These are phyloP conservation scores for Rhinoderma darwinii DNA, from an alignment of 2,113 vertebrate species.

Conservation along the genomic window DNA sequence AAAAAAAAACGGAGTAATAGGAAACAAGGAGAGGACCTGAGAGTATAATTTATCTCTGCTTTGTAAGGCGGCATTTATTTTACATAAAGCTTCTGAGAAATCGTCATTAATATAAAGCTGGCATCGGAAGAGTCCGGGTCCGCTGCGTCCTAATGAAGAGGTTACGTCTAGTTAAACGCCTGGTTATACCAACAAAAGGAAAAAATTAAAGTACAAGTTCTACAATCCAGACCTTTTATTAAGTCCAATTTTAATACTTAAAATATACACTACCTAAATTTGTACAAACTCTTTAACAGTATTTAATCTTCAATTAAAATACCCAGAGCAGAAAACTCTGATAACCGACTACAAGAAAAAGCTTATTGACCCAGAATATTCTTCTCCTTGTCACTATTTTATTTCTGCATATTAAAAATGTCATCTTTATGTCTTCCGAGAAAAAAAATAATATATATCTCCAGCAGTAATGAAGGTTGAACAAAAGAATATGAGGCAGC, in stretches of 20 bases:
- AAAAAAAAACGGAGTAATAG: neutral
- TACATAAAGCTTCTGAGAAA: conserved; percentile 25
- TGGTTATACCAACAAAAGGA: conserved; percentile 61
- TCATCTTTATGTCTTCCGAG: conserved; percentile 74
- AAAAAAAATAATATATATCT: conserved; percentile 65
- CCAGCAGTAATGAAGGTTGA: conserved; percentile 74
- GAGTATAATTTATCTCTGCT: conserved; percentile 12
- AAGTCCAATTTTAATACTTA: conserved; percentile 66
- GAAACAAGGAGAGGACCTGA: neutral
- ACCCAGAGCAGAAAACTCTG: conserved; percentile 78
- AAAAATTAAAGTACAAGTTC: conserved; percentile 68
- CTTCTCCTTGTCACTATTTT: conserved; percentile 72
- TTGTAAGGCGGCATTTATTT: conserved; percentile 12
- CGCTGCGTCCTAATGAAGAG: conserved; percentile 64
- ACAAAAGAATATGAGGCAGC: conserved; percentile 73
- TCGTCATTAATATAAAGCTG: conserved; percentile 42
- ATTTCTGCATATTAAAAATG: conserved; percentile 79
- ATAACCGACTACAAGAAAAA: conserved; percentile 79
- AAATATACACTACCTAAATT: conserved; percentile 69
- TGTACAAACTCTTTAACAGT: conserved; percentile 75
- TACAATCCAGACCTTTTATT: conserved; percentile 63
- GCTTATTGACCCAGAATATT: conserved; percentile 76
- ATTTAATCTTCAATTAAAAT: conserved; percentile 84
- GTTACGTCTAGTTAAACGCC: conserved; percentile 59
- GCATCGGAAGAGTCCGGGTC: neutral